phyloP scores from a whole-genome alignment of 2,888 invertebrate species.

The Parasteatoda lunata region DNA sequence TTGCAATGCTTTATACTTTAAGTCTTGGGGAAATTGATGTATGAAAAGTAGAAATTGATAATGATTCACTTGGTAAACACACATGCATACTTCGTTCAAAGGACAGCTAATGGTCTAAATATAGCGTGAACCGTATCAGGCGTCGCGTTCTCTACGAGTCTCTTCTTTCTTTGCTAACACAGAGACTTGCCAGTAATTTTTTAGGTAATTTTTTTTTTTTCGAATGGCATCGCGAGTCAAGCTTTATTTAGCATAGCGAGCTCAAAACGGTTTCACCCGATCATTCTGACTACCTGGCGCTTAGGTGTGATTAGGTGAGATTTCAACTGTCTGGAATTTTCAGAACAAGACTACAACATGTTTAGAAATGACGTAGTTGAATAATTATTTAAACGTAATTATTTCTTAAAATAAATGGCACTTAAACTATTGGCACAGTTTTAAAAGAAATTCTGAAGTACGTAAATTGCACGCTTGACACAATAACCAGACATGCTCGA shows the following conservation, averaged over 20 bases:
- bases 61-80: slow-evolving; percentile 52
- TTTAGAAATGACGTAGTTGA: no score
- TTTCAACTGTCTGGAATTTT: slow-evolving; percentile 40
- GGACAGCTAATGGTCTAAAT: slow-evolving; percentile 38
- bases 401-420: neutral
- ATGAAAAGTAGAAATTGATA: no score
- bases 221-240: slow-evolving; percentile 54
- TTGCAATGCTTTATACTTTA: no score
- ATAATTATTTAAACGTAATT: neutral
- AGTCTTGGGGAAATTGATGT: no score
- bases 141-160: slow-evolving; percentile 17
- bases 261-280: slow-evolving; percentile 18
- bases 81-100: slow-evolving; percentile 32
- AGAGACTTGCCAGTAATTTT: slow-evolving; percentile 37
- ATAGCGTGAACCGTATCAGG: slow-evolving; percentile 45
- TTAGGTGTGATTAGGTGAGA: slow-evolving; percentile 33
- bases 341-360: neutral
- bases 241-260: slow-evolving; percentile 42
- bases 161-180: slow-evolving; percentile 46
- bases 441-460: no score
- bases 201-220: slow-evolving; percentile 9
- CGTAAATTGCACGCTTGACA: no score
- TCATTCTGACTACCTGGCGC: slow-evolving; percentile 43
- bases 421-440: no score
- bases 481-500: no score